These are phyloP conservation scores for Propithecus perrieri DNA, from an alignment of 2,797 vertebrate species.

Conservation along the genomic window DNA sequence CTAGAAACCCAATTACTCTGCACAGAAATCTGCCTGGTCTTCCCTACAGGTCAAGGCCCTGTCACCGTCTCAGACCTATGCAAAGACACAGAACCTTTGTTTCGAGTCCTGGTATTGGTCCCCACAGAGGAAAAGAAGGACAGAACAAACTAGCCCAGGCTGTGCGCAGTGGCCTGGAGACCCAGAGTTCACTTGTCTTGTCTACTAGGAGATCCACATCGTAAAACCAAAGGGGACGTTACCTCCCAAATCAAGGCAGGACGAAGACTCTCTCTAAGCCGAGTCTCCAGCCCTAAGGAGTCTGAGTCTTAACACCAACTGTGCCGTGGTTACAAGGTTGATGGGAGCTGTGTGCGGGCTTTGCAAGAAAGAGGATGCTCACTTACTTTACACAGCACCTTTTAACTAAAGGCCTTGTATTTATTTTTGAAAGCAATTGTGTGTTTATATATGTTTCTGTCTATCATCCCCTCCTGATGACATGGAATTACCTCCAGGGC, in stretches of 20 bases:
- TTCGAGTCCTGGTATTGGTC: background rate
- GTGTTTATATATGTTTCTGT: constrained; percentile 43
- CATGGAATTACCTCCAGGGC: constrained; percentile 18
- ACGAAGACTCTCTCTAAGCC: constrained; percentile 39
- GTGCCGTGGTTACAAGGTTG: constrained; percentile 44
- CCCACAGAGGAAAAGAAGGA: background rate
- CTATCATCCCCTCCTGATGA: constrained; percentile 29
- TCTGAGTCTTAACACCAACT: constrained; percentile 23
- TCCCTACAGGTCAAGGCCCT: background rate
- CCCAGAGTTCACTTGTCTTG: background rate
- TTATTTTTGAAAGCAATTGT: constrained; percentile 50
- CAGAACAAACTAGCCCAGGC: background rate
- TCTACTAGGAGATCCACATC: background rate
- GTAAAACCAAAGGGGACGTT: constrained; percentile 23
- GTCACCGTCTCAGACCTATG: background rate
- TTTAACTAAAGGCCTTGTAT: constrained; percentile 30
- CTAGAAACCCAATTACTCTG: background rate
- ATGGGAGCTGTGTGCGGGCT: background rate
- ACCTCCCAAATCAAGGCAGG: background rate
- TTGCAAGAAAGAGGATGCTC: constrained; percentile 6
- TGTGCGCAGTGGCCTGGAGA: background rate
- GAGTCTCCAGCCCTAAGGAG: constrained; percentile 47
- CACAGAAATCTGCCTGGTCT: background rate
- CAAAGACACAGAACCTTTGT: background rate
- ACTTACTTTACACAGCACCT: background rate